Percentiles rank a stretch among this genome's conserved stretches.
phyloP scores from a whole-genome alignment of 2,888 invertebrate species.

The Drosophila stalkeri region DNA sequence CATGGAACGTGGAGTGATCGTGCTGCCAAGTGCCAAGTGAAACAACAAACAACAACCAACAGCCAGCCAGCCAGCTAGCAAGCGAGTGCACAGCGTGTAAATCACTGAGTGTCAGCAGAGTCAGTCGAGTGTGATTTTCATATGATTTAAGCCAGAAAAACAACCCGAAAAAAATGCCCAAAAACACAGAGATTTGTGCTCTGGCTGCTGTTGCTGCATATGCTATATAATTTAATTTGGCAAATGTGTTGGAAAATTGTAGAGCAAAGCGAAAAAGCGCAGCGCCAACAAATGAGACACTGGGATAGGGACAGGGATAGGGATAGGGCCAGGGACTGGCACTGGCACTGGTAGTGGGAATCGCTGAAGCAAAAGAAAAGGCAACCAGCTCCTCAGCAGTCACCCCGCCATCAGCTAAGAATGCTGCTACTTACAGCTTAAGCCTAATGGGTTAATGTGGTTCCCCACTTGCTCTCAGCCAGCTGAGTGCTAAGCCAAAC shows the following conservation, averaged over 20 bases:
- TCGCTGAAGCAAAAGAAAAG: conserved; percentile 45
- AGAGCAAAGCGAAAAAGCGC: conserved; percentile 60
- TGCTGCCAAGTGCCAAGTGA: conserved; percentile 38
- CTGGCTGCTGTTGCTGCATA: conserved; percentile 47
- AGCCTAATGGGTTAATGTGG: conserved; percentile 76
- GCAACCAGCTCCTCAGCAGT: conserved; percentile 41
- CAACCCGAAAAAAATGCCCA: conserved; percentile 21
- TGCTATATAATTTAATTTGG: conserved; percentile 76
- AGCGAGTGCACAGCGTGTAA: conserved; percentile 45
- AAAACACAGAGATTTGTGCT: conserved; percentile 37
- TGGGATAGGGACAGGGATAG: conserved; percentile 10
- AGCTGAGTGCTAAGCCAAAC: conserved; percentile 29
- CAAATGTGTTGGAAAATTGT: conserved; percentile 80
- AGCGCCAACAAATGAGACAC: conserved; percentile 43
- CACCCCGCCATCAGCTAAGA: conserved; percentile 9
- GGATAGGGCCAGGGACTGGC: neutral
- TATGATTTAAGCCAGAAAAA: conserved; percentile 62
- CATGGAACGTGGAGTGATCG: conserved; percentile 49
- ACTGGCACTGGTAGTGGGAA: conserved; percentile 24
- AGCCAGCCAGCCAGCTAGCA: neutral
- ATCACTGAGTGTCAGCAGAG: conserved; percentile 72
- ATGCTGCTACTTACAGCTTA: conserved; percentile 53
- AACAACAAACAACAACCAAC: conserved; percentile 20
- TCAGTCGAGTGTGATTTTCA: conserved; percentile 71
- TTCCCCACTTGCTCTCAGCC: conserved; percentile 48